A percentile compares a stretch with the other conserved stretches of the same genome.
Conservation (phyloP, 1,140 invertebrate species). For the Aradophagus sp. region DNA sequence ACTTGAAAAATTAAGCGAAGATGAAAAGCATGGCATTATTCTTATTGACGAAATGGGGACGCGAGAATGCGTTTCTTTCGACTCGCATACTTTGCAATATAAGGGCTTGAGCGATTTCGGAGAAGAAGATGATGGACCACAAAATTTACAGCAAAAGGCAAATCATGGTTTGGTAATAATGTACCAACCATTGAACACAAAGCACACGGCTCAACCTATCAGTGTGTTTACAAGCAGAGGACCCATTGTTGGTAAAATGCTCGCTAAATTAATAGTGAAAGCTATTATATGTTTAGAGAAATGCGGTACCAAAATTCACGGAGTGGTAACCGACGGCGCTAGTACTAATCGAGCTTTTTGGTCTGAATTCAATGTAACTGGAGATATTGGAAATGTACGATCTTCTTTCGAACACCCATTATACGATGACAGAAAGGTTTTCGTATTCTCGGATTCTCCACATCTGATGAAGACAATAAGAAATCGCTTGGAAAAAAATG, state of each 20-base stretch:
- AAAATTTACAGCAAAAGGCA: not conserved
- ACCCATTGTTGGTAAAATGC: not conserved
- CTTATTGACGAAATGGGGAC: slow-evolving; percentile 8
- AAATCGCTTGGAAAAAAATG: slow-evolving; percentile 2
- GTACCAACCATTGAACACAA: slow-evolving; percentile 3
- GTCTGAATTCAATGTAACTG: not conserved
- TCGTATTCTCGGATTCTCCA: slow-evolving; percentile 1
- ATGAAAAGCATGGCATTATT: slow-evolving; percentile 4
- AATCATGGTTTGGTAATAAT: slow-evolving; percentile 9
- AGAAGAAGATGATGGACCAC: not conserved
- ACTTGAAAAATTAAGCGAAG: not conserved
- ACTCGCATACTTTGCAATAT: not conserved
- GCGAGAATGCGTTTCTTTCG: not conserved
- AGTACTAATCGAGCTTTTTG: slow-evolving; percentile 2
- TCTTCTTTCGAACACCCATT: not conserved
- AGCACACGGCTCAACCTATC: slow-evolving; percentile 1
- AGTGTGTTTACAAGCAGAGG: slow-evolving; percentile 6
- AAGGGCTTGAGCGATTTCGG: slow-evolving; percentile 1
- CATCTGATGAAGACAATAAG: slow-evolving; percentile 5
- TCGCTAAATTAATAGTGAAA: slow-evolving; percentile 3
- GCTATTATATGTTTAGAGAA: slow-evolving; percentile 3
- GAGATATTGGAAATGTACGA: not conserved
- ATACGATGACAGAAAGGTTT: slow-evolving; percentile 1
- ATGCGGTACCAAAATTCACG: slow-evolving; percentile 1
- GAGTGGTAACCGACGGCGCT: not conserved